Evolutionary conservation across 2,113 vertebrate species (phyloP), one percentile per base, ranked within the genome.

Genomic region (Calyptomena viridis): DNA sequence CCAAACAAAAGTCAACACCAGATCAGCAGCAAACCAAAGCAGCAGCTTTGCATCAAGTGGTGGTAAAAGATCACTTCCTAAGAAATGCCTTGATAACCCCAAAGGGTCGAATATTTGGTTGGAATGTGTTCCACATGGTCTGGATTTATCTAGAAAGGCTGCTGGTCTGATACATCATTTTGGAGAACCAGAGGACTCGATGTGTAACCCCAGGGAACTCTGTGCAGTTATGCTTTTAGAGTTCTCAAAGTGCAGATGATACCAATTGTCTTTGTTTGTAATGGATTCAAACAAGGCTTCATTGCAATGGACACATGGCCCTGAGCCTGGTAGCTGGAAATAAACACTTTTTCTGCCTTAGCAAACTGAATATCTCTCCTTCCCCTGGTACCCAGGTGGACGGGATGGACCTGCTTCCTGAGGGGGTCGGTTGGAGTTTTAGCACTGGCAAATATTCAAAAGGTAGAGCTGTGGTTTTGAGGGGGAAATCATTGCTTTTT

Each of bases 291-390:
- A 9, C 11, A 10, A 69, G 19, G 11, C 47, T 58, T 47, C 30
- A 8, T 58, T 89, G 49, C 40, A 7, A 1, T 2, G 16, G 6
- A 42, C 35, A 5, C 1, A 0, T 23, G 49, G 30, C 50, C 79
- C 76, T 67, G 72, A 95, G 52, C 47, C 55, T 40, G 35, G 8
- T 12, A 30, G 75, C 35, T 84, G 52, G 40, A 31, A 64, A 76
- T 80, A 89, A 40, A 27, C 27, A 13, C 46, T 77, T 39, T 69
- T 31, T 77, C 30, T 60, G 40, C 46, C 7, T 62, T 53, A 12
- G 84, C 50, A 62, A 74, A 16, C 11, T 47, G 68, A 46, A 15
- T 17, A 35, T 40, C 3, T 47, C 28, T 20, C 24, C 40, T 40
- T 31, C 8, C 30, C 21, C 35, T 42, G 25, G 6, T 9, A 33